Evolutionary conservation across 1,140 invertebrate species (phyloP), one percentile per base, ranked within the genome.

Genomic region (Cotesia glomerata): DNA sequence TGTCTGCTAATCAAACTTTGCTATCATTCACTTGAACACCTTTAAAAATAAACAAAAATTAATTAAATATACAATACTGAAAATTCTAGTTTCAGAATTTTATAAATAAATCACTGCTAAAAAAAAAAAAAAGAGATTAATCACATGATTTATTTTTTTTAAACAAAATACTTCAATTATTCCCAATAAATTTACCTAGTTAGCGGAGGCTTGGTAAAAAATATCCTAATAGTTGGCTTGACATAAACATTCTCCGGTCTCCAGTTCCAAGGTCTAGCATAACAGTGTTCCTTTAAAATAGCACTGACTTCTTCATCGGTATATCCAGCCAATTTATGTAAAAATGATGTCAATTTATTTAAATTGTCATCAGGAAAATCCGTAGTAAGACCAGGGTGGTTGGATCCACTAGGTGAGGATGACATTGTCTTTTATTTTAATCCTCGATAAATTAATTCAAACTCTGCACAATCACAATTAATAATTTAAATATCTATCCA

Each of bases 181-280:
- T 9, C 45, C 45, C 4, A n/a, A 49, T 54, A 54, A 16, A 54
- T 5, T n/a, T 52, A 56, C 18, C 32, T 14, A 54, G 13, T 64
- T 18, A 32, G 14, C n/a, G 61, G 14, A 8, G 16, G 56, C 4
- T 77, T 85, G 49, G 79, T 66, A 63, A 86, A 87, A 77, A 90
- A 90, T 26, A 90, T 76, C 8, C 87, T 89, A 79, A 89, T 90
- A 0, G 90, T 82, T 4, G 92, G 92, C 74, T 90, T 89, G 1
- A 91, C 88, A 82, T 91, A 91, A 77, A 88, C 86, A 69, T 90
- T 89, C 80, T 92, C 92, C 49, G 91, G 90, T 75, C 89, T 89
- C 86, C 91, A 91, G 82, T 92, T 92, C 90, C 91, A 92, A 39
- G 92, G 90, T 77, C 91, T 88, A 1, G 92, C 87, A 81, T 94